A percentile compares a stretch with the other conserved stretches of the same genome.
Conservation (phyloP, 2,888 invertebrate species). For the Miltochrista miniata region DNA sequence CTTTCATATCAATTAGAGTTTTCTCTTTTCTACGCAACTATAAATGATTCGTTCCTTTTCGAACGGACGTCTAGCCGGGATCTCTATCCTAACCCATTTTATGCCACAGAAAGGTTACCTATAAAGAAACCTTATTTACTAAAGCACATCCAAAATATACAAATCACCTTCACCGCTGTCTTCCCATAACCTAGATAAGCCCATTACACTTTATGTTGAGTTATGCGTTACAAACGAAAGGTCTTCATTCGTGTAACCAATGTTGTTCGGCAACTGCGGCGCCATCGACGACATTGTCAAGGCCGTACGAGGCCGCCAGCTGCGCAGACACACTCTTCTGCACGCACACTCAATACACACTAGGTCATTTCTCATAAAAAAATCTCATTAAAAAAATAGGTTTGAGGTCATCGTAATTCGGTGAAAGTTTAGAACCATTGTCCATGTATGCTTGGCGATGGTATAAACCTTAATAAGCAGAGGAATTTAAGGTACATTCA, state of each 20-base stretch:
- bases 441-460: background rate
- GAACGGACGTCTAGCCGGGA: too few species aligned
- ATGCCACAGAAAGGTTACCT: too few species aligned
- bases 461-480: too few species aligned
- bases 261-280: slow-evolving; percentile 13
- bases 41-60: too few species aligned
- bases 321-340: slow-evolving; percentile 34
- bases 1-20: too few species aligned
- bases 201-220: slow-evolving; percentile 3
- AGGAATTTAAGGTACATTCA: too few species aligned
- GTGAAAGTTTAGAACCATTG: background rate
- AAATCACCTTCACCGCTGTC: background rate
- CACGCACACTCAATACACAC: slow-evolving; percentile 47
- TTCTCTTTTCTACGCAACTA: too few species aligned
- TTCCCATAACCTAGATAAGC: slow-evolving; percentile 1
- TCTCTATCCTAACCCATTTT: too few species aligned
- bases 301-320: slow-evolving; percentile 57
- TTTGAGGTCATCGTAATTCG: background rate
- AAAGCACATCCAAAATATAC: too few species aligned
- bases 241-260: slow-evolving; percentile 13
- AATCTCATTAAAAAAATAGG: too few species aligned
- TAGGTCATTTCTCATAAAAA: slow-evolving; percentile 34
- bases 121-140: too few species aligned
- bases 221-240: slow-evolving; percentile 32
- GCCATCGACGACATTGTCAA: slow-evolving; percentile 71